Percentiles rank a stretch among this genome's conserved stretches.
Conservation (phyloP, 2,888 invertebrate genomes). For the Dynastes tityus region DNA sequence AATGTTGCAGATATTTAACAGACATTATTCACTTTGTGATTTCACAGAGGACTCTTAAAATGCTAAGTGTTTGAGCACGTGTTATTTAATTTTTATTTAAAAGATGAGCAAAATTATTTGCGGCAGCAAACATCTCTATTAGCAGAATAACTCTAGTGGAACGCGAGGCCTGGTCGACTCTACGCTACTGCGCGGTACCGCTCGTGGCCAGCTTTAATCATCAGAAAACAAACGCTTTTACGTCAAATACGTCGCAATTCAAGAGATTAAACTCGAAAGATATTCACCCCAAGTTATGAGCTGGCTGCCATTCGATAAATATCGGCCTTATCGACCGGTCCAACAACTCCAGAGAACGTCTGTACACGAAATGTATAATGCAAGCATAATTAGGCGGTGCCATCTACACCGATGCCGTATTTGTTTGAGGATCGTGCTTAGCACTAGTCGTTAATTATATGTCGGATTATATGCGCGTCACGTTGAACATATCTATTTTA, state of each 20-base stretch:
- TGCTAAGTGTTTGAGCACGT: too few relatives aligned
- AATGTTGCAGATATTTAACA: too few relatives aligned
- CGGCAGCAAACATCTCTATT: too few relatives aligned
- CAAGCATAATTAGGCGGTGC: constrained; percentile 12
- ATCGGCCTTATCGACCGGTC: background rate
- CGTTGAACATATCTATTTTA: constrained; percentile 37
- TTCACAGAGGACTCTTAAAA: too few relatives aligned
- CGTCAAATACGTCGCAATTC: background rate
- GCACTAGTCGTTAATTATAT: constrained; percentile 34
- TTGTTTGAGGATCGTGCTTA: constrained; percentile 37
- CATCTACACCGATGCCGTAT: constrained; percentile 16
- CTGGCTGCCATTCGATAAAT: background rate
- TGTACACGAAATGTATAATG: constrained; percentile 16
- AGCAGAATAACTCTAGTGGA: too few relatives aligned
- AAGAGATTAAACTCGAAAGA: background rate
- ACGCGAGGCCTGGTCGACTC: too few relatives aligned
- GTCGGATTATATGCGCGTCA: constrained; percentile 35
- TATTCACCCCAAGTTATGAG: background rate
- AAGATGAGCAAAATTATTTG: too few relatives aligned
- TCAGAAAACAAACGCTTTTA: background rate
- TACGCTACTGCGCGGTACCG: too few relatives aligned
- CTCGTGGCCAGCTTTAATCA: too few relatives aligned
- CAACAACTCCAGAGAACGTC: background rate
- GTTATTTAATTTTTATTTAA: too few relatives aligned
- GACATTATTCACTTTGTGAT: too few relatives aligned